Percentiles rank a stretch among this genome's conserved stretches.
phyloP scores from a whole-genome alignment of 2,888 invertebrate genomes.

The Cremastobaeus sp. region DNA sequence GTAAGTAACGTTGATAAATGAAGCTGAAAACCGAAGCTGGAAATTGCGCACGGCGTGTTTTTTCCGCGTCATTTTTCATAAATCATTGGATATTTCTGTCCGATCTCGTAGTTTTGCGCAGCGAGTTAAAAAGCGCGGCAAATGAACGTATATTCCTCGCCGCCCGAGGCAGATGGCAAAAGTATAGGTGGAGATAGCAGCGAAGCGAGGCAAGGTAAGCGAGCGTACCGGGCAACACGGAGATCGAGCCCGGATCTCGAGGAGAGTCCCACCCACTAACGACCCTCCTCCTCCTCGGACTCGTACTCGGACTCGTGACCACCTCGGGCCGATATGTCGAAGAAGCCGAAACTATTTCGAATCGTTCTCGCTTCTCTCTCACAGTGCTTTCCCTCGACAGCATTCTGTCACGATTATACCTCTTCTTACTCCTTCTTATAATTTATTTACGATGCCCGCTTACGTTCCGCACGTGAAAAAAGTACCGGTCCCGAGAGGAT shows the following conservation, averaged over 20 bases:
- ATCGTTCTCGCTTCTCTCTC: constrained; percentile 61
- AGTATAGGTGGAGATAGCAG: constrained; percentile 59
- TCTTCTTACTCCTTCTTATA: constrained; percentile 74
- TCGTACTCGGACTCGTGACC: constrained; percentile 65
- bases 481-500: constrained; percentile 30
- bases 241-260: constrained; percentile 68
- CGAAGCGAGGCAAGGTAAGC: constrained; percentile 30
- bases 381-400: constrained; percentile 13
- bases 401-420: constrained; percentile 70
- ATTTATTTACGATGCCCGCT: constrained; percentile 70
- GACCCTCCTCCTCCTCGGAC: constrained; percentile 68
- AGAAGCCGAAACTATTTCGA: constrained; percentile 75
- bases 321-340: constrained; percentile 78
- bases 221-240: constrained; percentile 52
- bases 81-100: constrained; percentile 46
- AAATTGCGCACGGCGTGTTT: constrained; percentile 24
- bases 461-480: constrained; percentile 49
- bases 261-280: constrained; percentile 76
- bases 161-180: constrained; percentile 58
- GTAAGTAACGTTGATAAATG: too few species aligned
- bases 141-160: constrained; percentile 31
- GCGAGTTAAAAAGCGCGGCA: constrained; percentile 46
- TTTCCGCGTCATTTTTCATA: constrained; percentile 46
- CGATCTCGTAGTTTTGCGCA: constrained; percentile 52
- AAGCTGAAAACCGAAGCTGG: too few species aligned